Percentiles rank a stretch among this genome's conserved stretches.
phyloP scores from a whole-genome alignment of 2,113 vertebrate species.

The Sardina pilchardus region DNA sequence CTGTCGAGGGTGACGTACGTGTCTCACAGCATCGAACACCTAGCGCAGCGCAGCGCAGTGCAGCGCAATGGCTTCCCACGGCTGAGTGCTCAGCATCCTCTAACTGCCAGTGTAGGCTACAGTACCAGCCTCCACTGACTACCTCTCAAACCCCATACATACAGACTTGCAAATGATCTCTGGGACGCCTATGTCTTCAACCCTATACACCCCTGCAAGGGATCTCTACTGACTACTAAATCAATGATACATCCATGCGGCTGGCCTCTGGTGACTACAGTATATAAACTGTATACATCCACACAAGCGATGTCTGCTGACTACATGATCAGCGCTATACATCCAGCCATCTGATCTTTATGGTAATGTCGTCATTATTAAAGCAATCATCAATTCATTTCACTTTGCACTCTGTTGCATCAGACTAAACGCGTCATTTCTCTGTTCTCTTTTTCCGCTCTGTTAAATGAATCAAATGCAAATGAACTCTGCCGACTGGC shows the following conservation, averaged over 20 bases:
- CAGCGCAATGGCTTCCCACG: slow-evolving; percentile 45
- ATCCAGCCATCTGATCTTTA: neutral
- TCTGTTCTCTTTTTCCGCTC: neutral
- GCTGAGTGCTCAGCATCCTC: slow-evolving; percentile 65
- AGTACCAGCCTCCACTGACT: neutral
- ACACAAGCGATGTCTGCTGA: neutral
- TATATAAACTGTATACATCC: neutral
- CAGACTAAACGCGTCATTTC: neutral
- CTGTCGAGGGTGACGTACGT: neutral
- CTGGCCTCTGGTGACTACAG: neutral
- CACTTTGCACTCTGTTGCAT: neutral
- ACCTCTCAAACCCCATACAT: neutral
- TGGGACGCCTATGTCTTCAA: neutral
- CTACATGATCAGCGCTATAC: neutral
- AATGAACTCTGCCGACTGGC: neutral
- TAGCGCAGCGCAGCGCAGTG: neutral
- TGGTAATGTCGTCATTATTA: neutral
- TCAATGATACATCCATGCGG: neutral
- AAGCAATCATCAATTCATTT: neutral
- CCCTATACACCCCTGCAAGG: neutral
- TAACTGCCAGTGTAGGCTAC: neutral
- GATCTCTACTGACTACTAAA: neutral
- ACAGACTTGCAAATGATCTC: neutral
- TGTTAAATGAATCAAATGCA: neutral
- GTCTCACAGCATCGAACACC: neutral